These are phyloP conservation scores for Cuniculus paca DNA, from an alignment of 2,797 vertebrate species.

Conservation along the genomic window DNA sequence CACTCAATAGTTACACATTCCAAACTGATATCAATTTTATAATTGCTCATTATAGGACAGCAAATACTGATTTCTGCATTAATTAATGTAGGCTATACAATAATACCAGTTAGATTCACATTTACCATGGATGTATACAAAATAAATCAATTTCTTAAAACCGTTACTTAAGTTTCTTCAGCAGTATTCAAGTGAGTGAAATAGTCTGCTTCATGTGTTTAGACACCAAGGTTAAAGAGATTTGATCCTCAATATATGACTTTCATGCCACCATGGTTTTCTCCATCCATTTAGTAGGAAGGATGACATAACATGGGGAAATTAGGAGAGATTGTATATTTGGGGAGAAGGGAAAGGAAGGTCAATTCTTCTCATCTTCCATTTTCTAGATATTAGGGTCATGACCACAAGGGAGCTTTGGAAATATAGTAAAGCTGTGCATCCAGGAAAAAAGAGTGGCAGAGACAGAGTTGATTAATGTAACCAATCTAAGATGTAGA, in stretches of 20 bases:
- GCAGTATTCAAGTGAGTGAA: neutral
- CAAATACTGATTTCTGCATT: neutral
- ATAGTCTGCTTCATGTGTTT: neutral
- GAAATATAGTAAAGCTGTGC: neutral
- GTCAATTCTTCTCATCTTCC: neutral
- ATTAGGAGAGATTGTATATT: neutral
- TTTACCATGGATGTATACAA: neutral
- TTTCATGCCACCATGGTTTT: neutral
- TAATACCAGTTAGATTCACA: neutral
- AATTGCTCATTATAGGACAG: neutral
- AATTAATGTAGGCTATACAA: neutral
- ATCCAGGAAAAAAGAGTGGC: neutral
- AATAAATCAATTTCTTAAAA: neutral
- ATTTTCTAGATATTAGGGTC: neutral
- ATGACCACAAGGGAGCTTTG: neutral
- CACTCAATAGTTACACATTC: neutral
- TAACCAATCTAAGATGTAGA: neutral
- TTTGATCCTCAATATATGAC: neutral
- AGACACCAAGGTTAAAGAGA: neutral
- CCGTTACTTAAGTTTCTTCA: neutral
- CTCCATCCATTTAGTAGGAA: neutral
- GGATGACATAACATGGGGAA: neutral
- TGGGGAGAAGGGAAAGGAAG: rapidly evolving
- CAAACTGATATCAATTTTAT: neutral
- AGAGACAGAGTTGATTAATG: neutral